A percentile compares a stretch with the other conserved stretches of the same genome.
phyloP scores from a whole-genome alignment of 2,888 invertebrate species.

The Onchidella celtica region DNA sequence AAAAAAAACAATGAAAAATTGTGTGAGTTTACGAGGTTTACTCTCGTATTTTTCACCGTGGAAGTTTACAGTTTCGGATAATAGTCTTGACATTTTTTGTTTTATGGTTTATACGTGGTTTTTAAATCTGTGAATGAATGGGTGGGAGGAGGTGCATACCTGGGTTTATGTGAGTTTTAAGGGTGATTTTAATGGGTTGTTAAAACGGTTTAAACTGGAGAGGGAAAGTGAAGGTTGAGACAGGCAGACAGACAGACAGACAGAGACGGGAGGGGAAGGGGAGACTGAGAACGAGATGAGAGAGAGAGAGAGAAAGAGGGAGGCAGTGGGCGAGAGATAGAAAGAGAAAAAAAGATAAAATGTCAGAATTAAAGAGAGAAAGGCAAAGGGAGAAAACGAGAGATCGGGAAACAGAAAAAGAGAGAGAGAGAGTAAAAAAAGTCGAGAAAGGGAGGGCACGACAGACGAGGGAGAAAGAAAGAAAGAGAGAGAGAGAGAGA shows the following conservation, averaged over 20 bases:
- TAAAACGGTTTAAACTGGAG: not conserved
- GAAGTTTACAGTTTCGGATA: too few relatives aligned
- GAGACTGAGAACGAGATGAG: not conserved
- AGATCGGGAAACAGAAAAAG: not conserved
- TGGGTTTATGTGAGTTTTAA: too few relatives aligned
- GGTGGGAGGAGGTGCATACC: too few relatives aligned
- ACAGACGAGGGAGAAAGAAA: not conserved
- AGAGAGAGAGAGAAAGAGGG: not conserved
- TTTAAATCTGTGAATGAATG: too few relatives aligned
- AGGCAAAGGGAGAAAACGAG: not conserved
- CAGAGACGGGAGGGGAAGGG: not conserved
- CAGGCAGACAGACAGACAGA: not conserved
- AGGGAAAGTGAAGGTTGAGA: not conserved
- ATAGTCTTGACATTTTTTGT: too few relatives aligned
- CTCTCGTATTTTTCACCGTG: too few relatives aligned
- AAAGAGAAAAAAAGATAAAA: constrained; percentile 1
- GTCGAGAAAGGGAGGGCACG: not conserved
- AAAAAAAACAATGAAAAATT: too few relatives aligned
- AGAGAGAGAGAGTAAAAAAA: not conserved
- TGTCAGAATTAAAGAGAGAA: not conserved
- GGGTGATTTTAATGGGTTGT: too few relatives aligned
- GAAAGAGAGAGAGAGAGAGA: not conserved
- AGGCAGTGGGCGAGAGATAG: not conserved
- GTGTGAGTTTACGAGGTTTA: too few relatives aligned
- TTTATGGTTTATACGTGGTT: too few relatives aligned